Base-by-base conservation (phyloP, 2,888 invertebrate genomes). In the Meteorus colon region DNA sequence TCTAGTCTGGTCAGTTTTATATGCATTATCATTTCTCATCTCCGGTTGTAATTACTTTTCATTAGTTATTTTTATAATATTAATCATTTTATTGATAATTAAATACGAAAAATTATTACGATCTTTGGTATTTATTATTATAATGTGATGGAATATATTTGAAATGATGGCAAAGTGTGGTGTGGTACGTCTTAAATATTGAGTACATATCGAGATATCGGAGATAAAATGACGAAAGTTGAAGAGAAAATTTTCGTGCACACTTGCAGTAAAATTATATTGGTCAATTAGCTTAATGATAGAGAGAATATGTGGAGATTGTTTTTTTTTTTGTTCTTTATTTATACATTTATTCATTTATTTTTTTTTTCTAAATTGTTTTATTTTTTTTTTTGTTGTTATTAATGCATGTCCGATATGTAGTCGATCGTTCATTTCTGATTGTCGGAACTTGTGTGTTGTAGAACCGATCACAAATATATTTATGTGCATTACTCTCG, bases 1-100 rank as follows among this genome's bases (percentile, higher is more conserved):
- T 41, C 65, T n/a, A 37, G 65, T 65, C n/a, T 65, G 19, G 14
- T 37, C 37, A 19, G 65, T 65, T 65, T 63, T 63, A 48, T 63
- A 63, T 63, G 4, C 29, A 29, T 63, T 63, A 63, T 31, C 31
- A 63, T 31, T 31, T 34, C 12, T 8, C 59, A 60, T 48, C 16
- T 60, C 59, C 5, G 4, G 31, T 34, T 63, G 63, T 34, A 63
- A 63, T 31, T 34, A 48, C n/a, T n/a, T 48, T n/a, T 16, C 48
- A 48, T 48, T 48, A 4, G 34, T 63, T 24, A 14, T 4, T 60
- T 60, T 60, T 60, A 3, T 10, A 27, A 5, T 24, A 27, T 34
- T 34, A 41, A 41, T 63, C 14, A 31, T 63, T 63, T 34, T n/a
- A 8, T 14, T 2, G 14, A 29, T 63, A 55, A 55, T 55, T 55